Conservation (phyloP, 2,797 vertebrate genomes). For the Parotocinclus haroldoi region DNA sequence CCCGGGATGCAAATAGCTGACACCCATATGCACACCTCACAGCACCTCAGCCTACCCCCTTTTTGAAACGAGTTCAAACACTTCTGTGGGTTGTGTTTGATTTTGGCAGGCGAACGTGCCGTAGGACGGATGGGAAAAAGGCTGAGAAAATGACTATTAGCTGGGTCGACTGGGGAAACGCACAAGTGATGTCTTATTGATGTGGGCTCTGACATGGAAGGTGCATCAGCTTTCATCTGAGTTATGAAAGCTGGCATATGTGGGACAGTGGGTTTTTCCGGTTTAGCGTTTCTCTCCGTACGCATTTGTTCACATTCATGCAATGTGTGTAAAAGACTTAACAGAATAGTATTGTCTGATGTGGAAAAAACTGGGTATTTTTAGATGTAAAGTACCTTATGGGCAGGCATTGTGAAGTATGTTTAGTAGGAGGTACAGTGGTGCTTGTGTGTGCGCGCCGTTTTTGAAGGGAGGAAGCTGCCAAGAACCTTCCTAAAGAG, state of each 20-base stretch:
- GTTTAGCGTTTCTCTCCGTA: too few relatives aligned
- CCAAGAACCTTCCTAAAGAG: too few relatives aligned
- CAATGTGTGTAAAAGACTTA: too few relatives aligned
- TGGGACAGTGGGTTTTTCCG: constrained; percentile 13
- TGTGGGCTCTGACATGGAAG: neutral
- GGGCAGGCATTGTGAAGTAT: too few relatives aligned
- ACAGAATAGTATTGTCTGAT: too few relatives aligned
- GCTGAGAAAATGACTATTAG: neutral
- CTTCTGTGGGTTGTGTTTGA: constrained; percentile 7
- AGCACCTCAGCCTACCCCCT: neutral
- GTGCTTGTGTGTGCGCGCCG: too few relatives aligned
- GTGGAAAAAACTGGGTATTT: too few relatives aligned
- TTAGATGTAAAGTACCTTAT: too few relatives aligned
- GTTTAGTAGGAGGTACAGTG: too few relatives aligned
- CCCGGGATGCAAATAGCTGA: constrained; percentile 5
- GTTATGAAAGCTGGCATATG: constrained; percentile 17
- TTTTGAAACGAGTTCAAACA: constrained; percentile 8
- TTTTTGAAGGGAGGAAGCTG: too few relatives aligned
- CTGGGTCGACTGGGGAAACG: neutral
- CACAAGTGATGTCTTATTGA: constrained; percentile 16
- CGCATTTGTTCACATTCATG: neutral
- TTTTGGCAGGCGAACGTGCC: neutral
- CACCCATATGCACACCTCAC: neutral
- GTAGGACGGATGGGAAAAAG: neutral
- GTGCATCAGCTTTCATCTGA: constrained; percentile 18